Evolutionary conservation across 2,113 vertebrate species (phyloP).

Genomic region (Paracanthobrama guichenoti): DNA sequence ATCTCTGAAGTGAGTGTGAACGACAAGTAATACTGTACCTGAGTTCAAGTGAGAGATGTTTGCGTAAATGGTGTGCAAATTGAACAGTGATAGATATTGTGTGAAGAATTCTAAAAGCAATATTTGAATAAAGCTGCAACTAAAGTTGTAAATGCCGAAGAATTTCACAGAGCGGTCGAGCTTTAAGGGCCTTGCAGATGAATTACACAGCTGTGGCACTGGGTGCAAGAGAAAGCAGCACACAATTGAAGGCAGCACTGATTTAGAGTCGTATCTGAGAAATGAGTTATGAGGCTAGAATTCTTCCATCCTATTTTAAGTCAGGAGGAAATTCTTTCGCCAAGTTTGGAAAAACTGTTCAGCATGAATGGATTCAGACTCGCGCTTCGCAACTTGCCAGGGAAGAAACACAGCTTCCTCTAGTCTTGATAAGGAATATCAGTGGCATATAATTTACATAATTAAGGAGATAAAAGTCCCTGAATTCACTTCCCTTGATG

Average conservation of each 20-base stretch:
- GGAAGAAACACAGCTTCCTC: slow-evolving; percentile 31
- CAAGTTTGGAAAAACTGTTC: slow-evolving; percentile 31
- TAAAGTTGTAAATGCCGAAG: slow-evolving; percentile 16
- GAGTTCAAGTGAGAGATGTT: slow-evolving; percentile 13
- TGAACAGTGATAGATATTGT: slow-evolving; percentile 13
- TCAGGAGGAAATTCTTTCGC: slow-evolving; percentile 4
- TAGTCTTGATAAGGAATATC: slow-evolving; percentile 66
- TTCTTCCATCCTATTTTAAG: neutral
- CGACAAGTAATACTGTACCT: neutral
- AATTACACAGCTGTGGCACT: slow-evolving; percentile 39
- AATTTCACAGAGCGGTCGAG: neutral
- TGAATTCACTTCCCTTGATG: slow-evolving; percentile 65
- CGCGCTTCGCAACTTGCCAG: neutral
- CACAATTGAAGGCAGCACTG: slow-evolving; percentile 23
- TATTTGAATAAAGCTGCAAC: slow-evolving; percentile 6
- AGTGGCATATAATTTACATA: slow-evolving; percentile 72
- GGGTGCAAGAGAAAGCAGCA: slow-evolving; percentile 26
- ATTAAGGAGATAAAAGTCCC: slow-evolving; percentile 71
- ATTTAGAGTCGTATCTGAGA: slow-evolving; percentile 34
- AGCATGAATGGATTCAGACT: slow-evolving; percentile 35
- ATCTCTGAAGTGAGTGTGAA: neutral
- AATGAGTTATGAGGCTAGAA: slow-evolving; percentile 11
- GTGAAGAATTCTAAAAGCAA: slow-evolving; percentile 12
- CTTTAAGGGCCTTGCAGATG: slow-evolving; percentile 6
- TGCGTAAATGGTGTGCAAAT: slow-evolving; percentile 24